Percentiles rank a stretch among this genome's conserved stretches.
phyloP scores from a whole-genome alignment of 2,888 invertebrate species.

The Phlogophora meticulosa region DNA sequence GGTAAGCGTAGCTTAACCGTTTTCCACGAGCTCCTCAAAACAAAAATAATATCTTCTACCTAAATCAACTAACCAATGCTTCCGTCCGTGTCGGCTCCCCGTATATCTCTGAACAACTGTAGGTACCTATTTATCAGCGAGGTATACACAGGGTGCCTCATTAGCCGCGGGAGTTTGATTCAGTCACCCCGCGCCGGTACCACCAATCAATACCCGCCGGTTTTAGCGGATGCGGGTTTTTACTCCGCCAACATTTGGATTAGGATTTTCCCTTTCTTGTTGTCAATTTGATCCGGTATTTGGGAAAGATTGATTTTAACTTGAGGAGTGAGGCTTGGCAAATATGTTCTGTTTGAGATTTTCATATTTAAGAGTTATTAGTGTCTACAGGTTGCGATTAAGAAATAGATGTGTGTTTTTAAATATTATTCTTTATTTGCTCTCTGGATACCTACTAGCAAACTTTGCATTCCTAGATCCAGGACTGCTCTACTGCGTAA shows the following conservation, averaged over 20 bases:
- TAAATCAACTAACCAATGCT: not conserved
- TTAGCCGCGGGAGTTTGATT: constrained; percentile 65
- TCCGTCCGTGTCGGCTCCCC: constrained; percentile 4
- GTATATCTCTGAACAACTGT: constrained; percentile 9
- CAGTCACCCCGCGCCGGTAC: constrained; percentile 57
- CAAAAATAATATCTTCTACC: not conserved
- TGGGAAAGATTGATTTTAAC: constrained; percentile 20
- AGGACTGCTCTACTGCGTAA: too few relatives aligned
- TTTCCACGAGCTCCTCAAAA: too few relatives aligned
- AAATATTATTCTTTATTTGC: not conserved
- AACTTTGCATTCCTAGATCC: too few relatives aligned
- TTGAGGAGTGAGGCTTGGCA: not conserved
- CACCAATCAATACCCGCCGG: constrained; percentile 63
- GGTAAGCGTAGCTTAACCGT: too few relatives aligned
- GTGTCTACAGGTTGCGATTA: not conserved
- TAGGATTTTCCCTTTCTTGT: constrained; percentile 33
- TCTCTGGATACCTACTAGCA: too few relatives aligned
- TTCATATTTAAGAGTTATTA: not conserved
- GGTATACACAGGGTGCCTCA: constrained; percentile 52
- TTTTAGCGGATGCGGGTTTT: constrained; percentile 56
- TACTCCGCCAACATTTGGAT: constrained; percentile 50
- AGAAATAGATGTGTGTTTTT: not conserved
- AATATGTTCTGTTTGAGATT: constrained; percentile 30
- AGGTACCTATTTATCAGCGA: constrained; percentile 27
- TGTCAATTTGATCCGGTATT: constrained; percentile 43